Percentiles rank a stretch among this genome's conserved stretches.
Evolutionary conservation across 2,888 invertebrate species (phyloP).

Genomic region (Nomada fucata): DNA sequence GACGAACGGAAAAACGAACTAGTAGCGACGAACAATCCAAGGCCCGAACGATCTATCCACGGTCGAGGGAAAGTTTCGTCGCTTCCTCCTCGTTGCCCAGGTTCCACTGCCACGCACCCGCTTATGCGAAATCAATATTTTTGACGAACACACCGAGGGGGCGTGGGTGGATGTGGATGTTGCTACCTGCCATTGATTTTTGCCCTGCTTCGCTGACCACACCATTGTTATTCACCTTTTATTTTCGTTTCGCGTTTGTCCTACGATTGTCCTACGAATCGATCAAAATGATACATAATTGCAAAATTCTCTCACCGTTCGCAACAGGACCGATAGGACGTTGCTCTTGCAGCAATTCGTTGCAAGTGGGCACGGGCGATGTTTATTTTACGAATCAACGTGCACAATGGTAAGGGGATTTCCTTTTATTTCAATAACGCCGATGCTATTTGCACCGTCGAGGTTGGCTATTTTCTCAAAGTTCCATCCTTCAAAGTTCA

Average conservation of each 20-base stretch:
- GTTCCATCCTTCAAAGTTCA: background rate
- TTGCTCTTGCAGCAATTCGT: no score
- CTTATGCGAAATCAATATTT: slow-evolving; percentile 43
- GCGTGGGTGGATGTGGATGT: background rate
- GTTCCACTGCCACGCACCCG: background rate
- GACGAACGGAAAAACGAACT: slow-evolving; percentile 41
- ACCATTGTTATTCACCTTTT: background rate
- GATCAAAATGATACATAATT: no score
- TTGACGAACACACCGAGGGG: background rate
- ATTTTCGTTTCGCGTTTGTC: background rate
- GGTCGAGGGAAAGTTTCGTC: slow-evolving; percentile 23
- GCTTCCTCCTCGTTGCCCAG: background rate
- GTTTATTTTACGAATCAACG: no score
- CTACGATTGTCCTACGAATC: no score
- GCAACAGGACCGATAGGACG: no score
- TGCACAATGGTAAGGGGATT: background rate
- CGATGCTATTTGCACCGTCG: background rate
- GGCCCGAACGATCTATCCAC: slow-evolving; percentile 41
- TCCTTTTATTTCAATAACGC: background rate
- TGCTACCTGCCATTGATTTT: slow-evolving; percentile 14
- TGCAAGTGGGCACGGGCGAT: no score
- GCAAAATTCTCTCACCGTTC: no score
- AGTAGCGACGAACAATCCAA: slow-evolving; percentile 50
- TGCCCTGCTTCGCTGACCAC: background rate
- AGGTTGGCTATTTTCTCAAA: background rate